Evolutionary conservation across 1,140 invertebrate genomes (phyloP).

Genomic region (Drosophila santomea): DNA sequence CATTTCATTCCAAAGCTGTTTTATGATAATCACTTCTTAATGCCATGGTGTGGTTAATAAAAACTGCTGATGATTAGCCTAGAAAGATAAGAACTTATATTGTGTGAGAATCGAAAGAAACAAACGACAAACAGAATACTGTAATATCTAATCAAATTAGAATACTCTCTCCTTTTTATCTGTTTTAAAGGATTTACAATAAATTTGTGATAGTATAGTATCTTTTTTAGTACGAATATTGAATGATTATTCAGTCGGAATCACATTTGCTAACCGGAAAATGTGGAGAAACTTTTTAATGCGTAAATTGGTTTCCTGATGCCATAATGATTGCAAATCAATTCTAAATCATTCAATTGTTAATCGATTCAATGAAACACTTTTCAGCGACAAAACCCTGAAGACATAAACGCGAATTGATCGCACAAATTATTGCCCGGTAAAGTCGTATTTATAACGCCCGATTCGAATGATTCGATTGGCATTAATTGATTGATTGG

Average conservation of each 20-base stretch:
- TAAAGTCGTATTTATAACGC: conserved; percentile 54
- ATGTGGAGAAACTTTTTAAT: conserved; percentile 42
- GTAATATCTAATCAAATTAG: background rate
- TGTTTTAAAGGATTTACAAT: no score
- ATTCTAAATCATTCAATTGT: conserved; percentile 67
- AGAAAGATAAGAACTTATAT: conserved; percentile 43
- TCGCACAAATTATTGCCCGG: conserved; percentile 67
- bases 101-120: conserved; percentile 11
- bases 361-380: conserved; percentile 51
- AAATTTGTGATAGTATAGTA: no score
- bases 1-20: conserved; percentile 15
- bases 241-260: background rate
- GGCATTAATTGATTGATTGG: conserved; percentile 77
- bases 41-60: conserved; percentile 20
- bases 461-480: conserved; percentile 39
- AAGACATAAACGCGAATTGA: conserved; percentile 66
- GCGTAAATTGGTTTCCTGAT: conserved; percentile 30
- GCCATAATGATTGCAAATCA: conserved; percentile 70
- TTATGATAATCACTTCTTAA: conserved; percentile 54
- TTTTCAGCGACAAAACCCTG: conserved; percentile 33
- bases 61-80: conserved; percentile 34
- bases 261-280: background rate
- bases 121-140: background rate
- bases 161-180: no score
- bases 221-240: no score